These are phyloP conservation scores for Datnioides undecimradiatus DNA, from an alignment of 2,113 vertebrate species.

Conservation along the genomic window DNA sequence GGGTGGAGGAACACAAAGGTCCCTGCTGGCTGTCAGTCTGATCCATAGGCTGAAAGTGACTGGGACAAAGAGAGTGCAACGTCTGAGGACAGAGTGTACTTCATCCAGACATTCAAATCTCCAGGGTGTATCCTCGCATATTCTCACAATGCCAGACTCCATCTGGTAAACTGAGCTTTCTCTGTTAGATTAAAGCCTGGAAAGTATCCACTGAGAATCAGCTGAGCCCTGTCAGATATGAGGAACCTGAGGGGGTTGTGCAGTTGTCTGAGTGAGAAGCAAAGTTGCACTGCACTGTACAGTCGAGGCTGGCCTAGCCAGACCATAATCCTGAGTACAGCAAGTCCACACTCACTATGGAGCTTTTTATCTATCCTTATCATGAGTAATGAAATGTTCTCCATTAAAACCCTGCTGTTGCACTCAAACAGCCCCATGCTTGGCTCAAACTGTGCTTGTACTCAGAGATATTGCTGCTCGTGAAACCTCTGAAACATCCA, in stretches of 20 bases:
- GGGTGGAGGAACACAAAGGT: neutral
- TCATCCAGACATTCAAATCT: neutral
- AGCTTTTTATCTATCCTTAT: too few species aligned
- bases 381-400: too few species aligned
- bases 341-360: too few species aligned
- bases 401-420: too few species aligned
- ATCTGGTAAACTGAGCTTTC: neutral
- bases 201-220: neutral
- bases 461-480: too few species aligned
- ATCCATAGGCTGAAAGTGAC: neutral
- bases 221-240: neutral
- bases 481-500: too few species aligned
- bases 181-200: neutral
- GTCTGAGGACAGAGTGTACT: neutral
- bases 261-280: neutral
- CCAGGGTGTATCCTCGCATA: neutral
- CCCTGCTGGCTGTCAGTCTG: neutral
- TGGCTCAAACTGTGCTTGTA: too few species aligned
- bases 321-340: neutral
- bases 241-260: neutral
- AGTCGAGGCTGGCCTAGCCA: neutral
- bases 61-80: neutral
- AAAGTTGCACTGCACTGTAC: neutral
- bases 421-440: too few species aligned
- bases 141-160: neutral